Conservation (phyloP, 1,140 invertebrate species). For the Octopus bimaculoides region DNA sequence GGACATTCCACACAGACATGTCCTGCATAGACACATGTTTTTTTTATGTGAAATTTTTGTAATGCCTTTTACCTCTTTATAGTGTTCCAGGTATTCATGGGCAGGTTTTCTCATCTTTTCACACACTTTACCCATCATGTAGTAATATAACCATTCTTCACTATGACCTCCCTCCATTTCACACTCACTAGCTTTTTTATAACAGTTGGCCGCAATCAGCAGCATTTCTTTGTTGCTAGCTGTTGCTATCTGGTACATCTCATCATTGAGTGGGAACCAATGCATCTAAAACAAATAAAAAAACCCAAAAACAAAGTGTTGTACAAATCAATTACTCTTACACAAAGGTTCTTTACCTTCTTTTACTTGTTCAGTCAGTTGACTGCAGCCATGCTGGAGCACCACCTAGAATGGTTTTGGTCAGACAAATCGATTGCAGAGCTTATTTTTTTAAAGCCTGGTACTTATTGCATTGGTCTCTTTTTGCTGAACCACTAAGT, state of each 20-base stretch:
- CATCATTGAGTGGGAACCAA: constrained; percentile 53
- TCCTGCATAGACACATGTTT: not conserved
- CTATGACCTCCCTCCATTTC: constrained; percentile 55
- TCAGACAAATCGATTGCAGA: too few species aligned
- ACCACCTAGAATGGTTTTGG: too few species aligned
- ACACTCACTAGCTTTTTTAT: constrained; percentile 68
- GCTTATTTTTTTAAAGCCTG: too few species aligned
- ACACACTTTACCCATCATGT: constrained; percentile 87
- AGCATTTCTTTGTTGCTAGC: constrained; percentile 77
- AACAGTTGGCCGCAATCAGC: constrained; percentile 73
- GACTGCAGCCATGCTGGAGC: too few species aligned
- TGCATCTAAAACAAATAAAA: constrained; percentile 29
- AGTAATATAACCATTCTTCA: constrained; percentile 82
- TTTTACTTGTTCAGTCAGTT: not conserved
- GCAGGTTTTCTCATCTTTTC: constrained; percentile 67
- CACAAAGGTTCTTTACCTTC: not conserved
- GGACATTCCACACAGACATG: too few species aligned
- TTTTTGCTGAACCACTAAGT: too few species aligned
- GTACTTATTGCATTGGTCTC: too few species aligned
- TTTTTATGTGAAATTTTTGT: not conserved
- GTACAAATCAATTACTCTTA: not conserved
- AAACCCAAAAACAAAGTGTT: not conserved
- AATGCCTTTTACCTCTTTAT: constrained; percentile 63
- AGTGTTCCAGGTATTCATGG: constrained; percentile 74
- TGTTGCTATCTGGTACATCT: constrained; percentile 72